Evolutionary conservation across 2,113 vertebrate genomes (phyloP).

Genomic region (Rattus norvegicus): GRCr8 NC_086020.1:27669501-27670000

Average conservation of each 20-base stretch:
- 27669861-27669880: constrained; percentile 20
- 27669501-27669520: not conserved
- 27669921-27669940: not conserved
- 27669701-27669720: not conserved
- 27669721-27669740: not conserved
- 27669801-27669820: constrained; percentile 10
- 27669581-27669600: not conserved
- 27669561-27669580: not conserved
- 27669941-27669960: not conserved
- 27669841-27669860: not conserved
- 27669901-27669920: constrained; percentile 2
- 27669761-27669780: not conserved
- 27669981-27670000: not conserved
- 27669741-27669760: not conserved
- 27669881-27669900: not conserved
- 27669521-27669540: not conserved
- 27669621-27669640: not conserved
- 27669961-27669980: not conserved
- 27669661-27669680: not conserved
- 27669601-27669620: not conserved
- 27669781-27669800: not conserved
- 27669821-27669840: not conserved
- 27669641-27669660: not conserved
- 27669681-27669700: not conserved
- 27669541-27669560: not conserved